These are phyloP conservation scores for Campylorhamphus procurvoides DNA, from an alignment of 2,113 vertebrate genomes.

Conservation along the genomic window DNA sequence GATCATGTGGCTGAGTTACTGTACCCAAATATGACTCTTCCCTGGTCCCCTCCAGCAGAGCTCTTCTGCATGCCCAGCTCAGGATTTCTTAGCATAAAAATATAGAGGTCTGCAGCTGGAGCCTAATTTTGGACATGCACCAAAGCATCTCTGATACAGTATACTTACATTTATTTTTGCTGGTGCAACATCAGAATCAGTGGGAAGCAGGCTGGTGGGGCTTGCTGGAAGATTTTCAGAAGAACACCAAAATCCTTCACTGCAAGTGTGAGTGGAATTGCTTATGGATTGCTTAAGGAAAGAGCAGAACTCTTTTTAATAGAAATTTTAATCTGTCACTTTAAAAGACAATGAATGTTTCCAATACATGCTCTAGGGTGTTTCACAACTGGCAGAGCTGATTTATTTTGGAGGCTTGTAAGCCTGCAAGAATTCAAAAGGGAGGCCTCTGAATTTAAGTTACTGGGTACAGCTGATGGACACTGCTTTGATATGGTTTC, in stretches of 20 bases:
- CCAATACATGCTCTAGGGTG: not conserved
- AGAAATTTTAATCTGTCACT: slow-evolving; percentile 16
- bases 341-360: slow-evolving; percentile 15
- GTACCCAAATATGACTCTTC: not conserved
- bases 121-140: not conserved
- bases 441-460: not conserved
- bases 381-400: slow-evolving; percentile 14
- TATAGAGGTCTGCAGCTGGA: not conserved
- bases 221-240: not conserved
- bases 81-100: not conserved
- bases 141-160: not conserved
- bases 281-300: not conserved
- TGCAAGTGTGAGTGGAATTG: not conserved
- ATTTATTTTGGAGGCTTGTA: slow-evolving; percentile 25
- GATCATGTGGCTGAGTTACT: not conserved
- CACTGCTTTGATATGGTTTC: not conserved
- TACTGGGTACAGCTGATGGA: not conserved
- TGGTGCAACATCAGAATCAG: not conserved
- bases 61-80: not conserved
- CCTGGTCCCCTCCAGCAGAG: not conserved
- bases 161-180: not conserved
- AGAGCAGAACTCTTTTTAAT: not conserved
- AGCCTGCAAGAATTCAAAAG: slow-evolving; percentile 20
- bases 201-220: not conserved
- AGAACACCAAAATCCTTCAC: not conserved